phyloP scores from a whole-genome alignment of 2,888 invertebrate species.

The Sturmia bella region DNA sequence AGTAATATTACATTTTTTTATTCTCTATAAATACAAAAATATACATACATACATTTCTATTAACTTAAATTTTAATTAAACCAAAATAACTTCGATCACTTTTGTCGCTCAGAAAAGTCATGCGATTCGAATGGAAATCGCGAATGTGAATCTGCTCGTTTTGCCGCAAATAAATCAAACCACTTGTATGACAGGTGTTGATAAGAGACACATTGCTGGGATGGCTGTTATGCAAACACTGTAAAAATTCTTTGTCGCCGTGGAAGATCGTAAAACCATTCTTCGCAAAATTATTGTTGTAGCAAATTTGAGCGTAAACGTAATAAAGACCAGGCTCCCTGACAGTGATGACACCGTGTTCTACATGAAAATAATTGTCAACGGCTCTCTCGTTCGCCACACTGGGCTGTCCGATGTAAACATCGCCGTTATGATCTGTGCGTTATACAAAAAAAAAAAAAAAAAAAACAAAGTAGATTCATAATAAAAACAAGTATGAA shows the following conservation, averaged over 20 bases:
- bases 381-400: slow-evolving; percentile 84
- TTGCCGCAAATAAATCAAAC: slow-evolving; percentile 85
- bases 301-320: slow-evolving; percentile 90
- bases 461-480: background rate
- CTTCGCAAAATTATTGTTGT: slow-evolving; percentile 88
- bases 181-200: slow-evolving; percentile 89
- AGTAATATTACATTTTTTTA: slow-evolving; percentile 11
- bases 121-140: slow-evolving; percentile 84
- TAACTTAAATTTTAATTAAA: slow-evolving; percentile 84
- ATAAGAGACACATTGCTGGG: slow-evolving; percentile 84
- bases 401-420: slow-evolving; percentile 78
- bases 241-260: slow-evolving; percentile 85
- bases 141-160: slow-evolving; percentile 87
- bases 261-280: slow-evolving; percentile 89
- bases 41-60: background rate
- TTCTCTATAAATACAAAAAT: slow-evolving; percentile 36
- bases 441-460: background rate
- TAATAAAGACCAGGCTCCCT: slow-evolving; percentile 89
- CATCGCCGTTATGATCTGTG: slow-evolving; percentile 77
- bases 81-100: slow-evolving; percentile 92
- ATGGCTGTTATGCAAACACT: slow-evolving; percentile 88
- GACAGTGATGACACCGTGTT: slow-evolving; percentile 86
- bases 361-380: slow-evolving; percentile 84
- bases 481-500: too few species aligned
- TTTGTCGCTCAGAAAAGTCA: slow-evolving; percentile 83